Percentiles rank a stretch among this genome's conserved stretches.
These are phyloP conservation scores for Scolopax rusticola DNA, from an alignment of 2,797 vertebrate genomes.

Conservation along the genomic window DNA sequence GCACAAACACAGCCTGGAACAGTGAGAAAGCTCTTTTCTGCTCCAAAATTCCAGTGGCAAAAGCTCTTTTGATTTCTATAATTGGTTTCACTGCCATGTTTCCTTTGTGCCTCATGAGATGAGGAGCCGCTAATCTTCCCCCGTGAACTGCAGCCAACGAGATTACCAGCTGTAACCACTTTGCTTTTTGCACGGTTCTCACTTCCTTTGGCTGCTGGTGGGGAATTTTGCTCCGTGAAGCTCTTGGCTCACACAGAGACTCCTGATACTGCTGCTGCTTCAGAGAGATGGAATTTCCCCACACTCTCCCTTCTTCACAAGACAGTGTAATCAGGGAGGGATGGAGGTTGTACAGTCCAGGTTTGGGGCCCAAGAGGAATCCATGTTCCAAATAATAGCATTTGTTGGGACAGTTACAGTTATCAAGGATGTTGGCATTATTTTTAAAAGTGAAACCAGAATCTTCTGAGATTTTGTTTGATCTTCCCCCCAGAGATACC, in stretches of 20 bases:
- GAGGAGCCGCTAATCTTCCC: not conserved
- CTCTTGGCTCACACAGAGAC: not conserved
- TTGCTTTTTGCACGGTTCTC: not conserved
- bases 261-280: not conserved
- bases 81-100: not conserved
- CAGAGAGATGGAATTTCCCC: not conserved
- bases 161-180: not conserved
- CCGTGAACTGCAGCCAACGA: not conserved
- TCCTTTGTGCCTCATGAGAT: not conserved
- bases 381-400: accelerated
- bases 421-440: not conserved
- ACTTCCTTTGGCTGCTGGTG: not conserved
- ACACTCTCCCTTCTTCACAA: not conserved
- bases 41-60: not conserved
- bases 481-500: not conserved
- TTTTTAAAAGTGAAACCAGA: not conserved
- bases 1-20: not conserved
- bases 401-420: accelerated
- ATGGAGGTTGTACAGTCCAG: accelerated
- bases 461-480: not conserved
- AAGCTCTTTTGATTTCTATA: not conserved
- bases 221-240: not conserved
- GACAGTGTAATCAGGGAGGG: not conserved
- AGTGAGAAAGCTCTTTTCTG: not conserved
- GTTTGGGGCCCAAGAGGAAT: not conserved